Evolutionary conservation across 2,113 vertebrate species (phyloP), one percentile per base, ranked within the genome.

Genomic region (Bufo gargarizans): DNA sequence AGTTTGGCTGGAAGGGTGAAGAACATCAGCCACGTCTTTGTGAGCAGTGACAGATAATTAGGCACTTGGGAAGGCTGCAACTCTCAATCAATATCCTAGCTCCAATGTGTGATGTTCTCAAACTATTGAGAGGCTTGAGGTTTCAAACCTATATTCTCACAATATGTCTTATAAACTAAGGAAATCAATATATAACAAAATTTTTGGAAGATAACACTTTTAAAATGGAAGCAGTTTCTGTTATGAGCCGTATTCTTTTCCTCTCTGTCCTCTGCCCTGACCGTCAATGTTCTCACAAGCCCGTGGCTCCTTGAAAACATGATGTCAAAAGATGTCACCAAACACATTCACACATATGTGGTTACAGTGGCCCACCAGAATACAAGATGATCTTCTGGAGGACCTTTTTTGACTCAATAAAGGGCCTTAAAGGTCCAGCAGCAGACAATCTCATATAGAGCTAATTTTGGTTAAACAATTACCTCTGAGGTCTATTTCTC

Each of bases 21-120:
- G 33, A 74, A 58, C 33, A 43, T 85, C 53, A 43, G 83, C 16
- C 7, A 17, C 8, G 22, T 43, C 77, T 86, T 67, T 49, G 77
- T 86, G 74, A 86, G n/a, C 74, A 11, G 74, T 78, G 61, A 43
- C 63, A 80, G 77, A 80, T 87, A 87, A 87, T 80, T 53, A 80
- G 61, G 22, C 85, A 78, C 59, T n/a, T 63, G 85, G 85, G 85
- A 86, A 67, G 13, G n/a, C 56, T 67, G 61, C 10, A 50, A 58
- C n/a, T 50, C 63, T 80, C 86, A 65, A 79, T 87, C 86, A 81
- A 80, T 80, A 79, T 17, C 58, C 61, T 20, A 59, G 22, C 76
- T 79, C 59, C 65, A 59, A 65, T 20, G 83, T 74, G 83, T 85
- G 71, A 58, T 74, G 83, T 76, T 74, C 83, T 59, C 69, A 45